These are phyloP conservation scores for Brenthis hecate DNA, from an alignment of 2,888 invertebrate species.

Conservation along the genomic window DNA sequence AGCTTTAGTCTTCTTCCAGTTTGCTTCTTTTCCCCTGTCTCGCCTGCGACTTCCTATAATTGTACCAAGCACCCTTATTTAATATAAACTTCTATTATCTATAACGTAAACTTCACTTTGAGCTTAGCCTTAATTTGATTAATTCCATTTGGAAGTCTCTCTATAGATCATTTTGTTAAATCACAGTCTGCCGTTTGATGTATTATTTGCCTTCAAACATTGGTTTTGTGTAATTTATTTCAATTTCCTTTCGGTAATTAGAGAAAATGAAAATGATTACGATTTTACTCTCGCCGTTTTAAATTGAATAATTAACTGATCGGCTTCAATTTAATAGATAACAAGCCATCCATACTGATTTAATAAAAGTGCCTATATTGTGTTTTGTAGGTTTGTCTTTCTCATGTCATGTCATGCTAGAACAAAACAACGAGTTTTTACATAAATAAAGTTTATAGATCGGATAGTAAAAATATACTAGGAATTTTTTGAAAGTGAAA, in stretches of 20 bases:
- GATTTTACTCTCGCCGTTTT: conserved; percentile 4
- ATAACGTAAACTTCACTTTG: conserved; percentile 47
- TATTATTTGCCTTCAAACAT: conserved; percentile 33
- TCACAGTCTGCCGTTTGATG: conserved; percentile 21
- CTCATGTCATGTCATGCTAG: too few relatives aligned
- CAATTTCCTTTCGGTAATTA: conserved; percentile 32
- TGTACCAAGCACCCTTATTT: conserved; percentile 54
- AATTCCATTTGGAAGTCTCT: conserved; percentile 48
- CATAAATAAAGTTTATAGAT: too few relatives aligned
- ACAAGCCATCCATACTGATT: neutral
- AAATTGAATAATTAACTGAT: conserved; percentile 9
- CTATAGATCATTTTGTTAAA: conserved; percentile 33
- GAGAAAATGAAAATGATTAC: conserved; percentile 36
- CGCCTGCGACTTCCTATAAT: conserved; percentile 50
- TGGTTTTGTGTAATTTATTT: conserved; percentile 28
- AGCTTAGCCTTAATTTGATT: conserved; percentile 55
- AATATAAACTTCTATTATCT: conserved; percentile 53
- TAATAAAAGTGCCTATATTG: too few relatives aligned
- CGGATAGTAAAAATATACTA: too few relatives aligned
- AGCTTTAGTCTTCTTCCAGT: conserved; percentile 43
- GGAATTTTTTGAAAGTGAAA: too few relatives aligned
- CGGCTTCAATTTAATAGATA: conserved; percentile 4
- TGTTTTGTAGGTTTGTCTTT: too few relatives aligned
- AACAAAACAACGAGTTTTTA: too few relatives aligned
- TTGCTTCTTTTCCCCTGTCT: conserved; percentile 44